Percentiles rank a stretch among this genome's conserved stretches.
These are phyloP conservation scores for Drosophila dunni DNA, from an alignment of 1,140 invertebrate genomes.

Conservation along the genomic window DNA sequence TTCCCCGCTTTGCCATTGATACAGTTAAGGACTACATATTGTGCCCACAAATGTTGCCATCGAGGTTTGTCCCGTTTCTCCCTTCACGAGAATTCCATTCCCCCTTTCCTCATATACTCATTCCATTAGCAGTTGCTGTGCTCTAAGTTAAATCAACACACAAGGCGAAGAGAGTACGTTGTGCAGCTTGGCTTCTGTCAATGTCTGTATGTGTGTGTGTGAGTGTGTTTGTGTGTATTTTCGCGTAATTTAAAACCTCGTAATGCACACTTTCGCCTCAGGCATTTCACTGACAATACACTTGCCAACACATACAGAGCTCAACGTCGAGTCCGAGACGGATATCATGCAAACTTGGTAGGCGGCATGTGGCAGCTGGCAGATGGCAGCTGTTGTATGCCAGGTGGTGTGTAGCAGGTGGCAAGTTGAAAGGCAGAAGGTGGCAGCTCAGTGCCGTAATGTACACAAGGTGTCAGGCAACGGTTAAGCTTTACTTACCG, in stretches of 20 bases:
- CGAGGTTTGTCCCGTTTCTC: slow-evolving; percentile 18
- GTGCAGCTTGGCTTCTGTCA: slow-evolving; percentile 32
- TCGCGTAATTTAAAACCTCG: slow-evolving; percentile 81
- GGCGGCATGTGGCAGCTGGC: neutral
- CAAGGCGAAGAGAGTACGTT: slow-evolving; percentile 12
- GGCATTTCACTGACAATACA: slow-evolving; percentile 79
- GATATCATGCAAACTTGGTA: slow-evolving; percentile 8
- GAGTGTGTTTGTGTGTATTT: slow-evolving; percentile 54
- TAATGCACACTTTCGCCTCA: slow-evolving; percentile 79
- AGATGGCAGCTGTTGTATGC: slow-evolving; percentile 2
- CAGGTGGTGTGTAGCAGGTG: slow-evolving; percentile 35
- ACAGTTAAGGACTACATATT: slow-evolving; percentile 61
- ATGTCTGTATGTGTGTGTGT: slow-evolving; percentile 24
- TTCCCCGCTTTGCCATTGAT: slow-evolving; percentile 66
- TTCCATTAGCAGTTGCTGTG: slow-evolving; percentile 18
- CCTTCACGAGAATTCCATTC: neutral
- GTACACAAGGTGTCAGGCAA: slow-evolving; percentile 75
- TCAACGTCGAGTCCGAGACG: slow-evolving; percentile 26
- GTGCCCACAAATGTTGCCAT: slow-evolving; percentile 48
- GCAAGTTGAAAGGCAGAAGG: slow-evolving; percentile 25
- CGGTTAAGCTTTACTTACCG: slow-evolving; percentile 78
- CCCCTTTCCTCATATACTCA: slow-evolving; percentile 14
- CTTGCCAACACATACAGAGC: slow-evolving; percentile 56
- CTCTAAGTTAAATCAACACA: slow-evolving; percentile 17
- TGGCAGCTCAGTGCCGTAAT: slow-evolving; percentile 11